A percentile compares a stretch with the other conserved stretches of the same genome.
phyloP scores from a whole-genome alignment of 2,888 invertebrate species.

The Hipparchia semele region DNA sequence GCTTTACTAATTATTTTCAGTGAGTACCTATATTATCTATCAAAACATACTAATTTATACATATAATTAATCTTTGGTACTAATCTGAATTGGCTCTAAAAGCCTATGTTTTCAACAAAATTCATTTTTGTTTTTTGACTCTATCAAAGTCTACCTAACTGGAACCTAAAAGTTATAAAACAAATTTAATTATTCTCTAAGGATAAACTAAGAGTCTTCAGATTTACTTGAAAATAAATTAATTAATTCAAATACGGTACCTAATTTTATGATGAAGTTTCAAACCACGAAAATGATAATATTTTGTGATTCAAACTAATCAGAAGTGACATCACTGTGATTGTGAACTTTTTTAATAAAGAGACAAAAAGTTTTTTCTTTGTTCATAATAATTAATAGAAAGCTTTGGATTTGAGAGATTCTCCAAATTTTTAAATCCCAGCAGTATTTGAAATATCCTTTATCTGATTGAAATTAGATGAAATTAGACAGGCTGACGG shows the following conservation, averaged over 20 bases:
- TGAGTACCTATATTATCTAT: not conserved
- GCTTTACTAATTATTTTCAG: not conserved
- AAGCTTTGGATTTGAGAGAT: too few species aligned
- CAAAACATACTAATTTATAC: too few species aligned
- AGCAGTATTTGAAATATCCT: too few species aligned
- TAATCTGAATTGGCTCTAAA: constrained; percentile 7
- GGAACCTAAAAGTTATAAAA: constrained; percentile 17
- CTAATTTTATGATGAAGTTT: not conserved
- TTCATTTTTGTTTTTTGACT: constrained; percentile 12
- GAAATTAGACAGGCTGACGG: too few species aligned
- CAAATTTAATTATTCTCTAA: constrained; percentile 21
- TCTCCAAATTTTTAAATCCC: too few species aligned
- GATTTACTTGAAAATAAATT: not conserved
- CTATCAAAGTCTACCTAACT: constrained; percentile 20
- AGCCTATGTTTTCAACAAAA: constrained; percentile 23
- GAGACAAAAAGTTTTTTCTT: not conserved
- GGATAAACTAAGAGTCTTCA: not conserved
- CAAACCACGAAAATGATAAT: too few species aligned
- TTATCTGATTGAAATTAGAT: too few species aligned
- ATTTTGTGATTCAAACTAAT: not conserved
- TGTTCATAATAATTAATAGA: too few species aligned
- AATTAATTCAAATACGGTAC: constrained; percentile 2
- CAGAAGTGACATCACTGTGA: not conserved
- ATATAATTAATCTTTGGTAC: too few species aligned
- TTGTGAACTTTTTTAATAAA: not conserved